phyloP scores from a whole-genome alignment of 2,888 invertebrate species.

The Sepiola atlantica region DNA sequence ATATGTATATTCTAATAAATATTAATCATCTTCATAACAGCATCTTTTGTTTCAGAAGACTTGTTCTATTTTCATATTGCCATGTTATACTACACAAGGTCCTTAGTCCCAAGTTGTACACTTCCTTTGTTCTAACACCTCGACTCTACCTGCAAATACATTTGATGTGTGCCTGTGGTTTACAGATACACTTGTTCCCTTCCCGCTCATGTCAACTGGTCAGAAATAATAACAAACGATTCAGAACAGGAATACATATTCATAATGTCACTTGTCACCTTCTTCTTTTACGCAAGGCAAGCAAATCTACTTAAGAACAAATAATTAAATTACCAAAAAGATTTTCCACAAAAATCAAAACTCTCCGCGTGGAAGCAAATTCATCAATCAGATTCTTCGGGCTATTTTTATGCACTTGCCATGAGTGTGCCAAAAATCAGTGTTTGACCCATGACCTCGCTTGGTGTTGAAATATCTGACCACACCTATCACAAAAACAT shows the following conservation, averaged over 20 bases:
- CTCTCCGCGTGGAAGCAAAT: background rate
- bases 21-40: background rate
- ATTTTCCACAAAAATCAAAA: slow-evolving; percentile 6
- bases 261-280: background rate
- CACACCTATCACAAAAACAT: background rate
- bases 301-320: slow-evolving; percentile 8
- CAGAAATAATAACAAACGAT: background rate
- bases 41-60: background rate
- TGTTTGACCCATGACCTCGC: background rate
- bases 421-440: background rate
- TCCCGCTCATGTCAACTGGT: background rate
- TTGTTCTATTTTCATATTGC: background rate
- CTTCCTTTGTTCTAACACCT: background rate
- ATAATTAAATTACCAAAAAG: slow-evolving; percentile 20
- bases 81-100: background rate
- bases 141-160: background rate
- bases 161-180: background rate
- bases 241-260: slow-evolving; percentile 14
- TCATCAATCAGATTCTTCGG: background rate
- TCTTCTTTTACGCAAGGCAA: background rate
- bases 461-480: background rate
- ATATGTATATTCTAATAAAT: background rate
- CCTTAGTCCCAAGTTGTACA: background rate
- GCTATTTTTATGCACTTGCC: background rate
- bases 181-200: background rate